Conservation (phyloP, 2,797 vertebrate species). For the Sebastes minor region DNA sequence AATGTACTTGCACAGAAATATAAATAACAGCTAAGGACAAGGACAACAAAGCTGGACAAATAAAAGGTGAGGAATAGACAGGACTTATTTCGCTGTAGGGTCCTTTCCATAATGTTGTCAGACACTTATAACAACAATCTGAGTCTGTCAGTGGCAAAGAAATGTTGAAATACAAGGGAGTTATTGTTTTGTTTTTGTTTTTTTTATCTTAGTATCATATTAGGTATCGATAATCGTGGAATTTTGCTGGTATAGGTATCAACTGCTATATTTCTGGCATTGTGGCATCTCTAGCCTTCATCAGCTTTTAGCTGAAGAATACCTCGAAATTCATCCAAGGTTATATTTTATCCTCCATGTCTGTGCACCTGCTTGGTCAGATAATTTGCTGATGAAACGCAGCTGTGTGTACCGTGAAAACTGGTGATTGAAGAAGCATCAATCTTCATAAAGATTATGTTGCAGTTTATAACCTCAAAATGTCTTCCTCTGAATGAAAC, state of each 20-base stretch:
- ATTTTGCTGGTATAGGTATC: background rate
- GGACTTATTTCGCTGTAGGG: background rate
- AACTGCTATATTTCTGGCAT: background rate
- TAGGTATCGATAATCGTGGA: rapidly evolving
- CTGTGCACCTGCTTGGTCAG: background rate
- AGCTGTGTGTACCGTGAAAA: background rate
- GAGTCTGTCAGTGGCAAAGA: background rate
- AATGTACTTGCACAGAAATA: too few relatives aligned
- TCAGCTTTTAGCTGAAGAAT: background rate
- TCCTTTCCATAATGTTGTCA: background rate
- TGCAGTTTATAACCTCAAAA: background rate
- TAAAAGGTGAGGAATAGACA: too few relatives aligned
- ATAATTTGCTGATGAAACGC: background rate
- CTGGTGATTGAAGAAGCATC: background rate
- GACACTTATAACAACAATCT: background rate
- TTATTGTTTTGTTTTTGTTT: background rate
- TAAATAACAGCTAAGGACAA: too few relatives aligned
- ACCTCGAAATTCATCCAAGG: conserved; percentile 13
- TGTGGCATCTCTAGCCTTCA: background rate
- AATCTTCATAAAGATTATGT: background rate
- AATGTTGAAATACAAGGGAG: background rate
- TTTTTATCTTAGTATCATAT: background rate
- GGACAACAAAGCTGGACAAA: too few relatives aligned
- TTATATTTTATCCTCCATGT: background rate
- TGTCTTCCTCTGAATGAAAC: background rate